Evolutionary conservation across 2,113 vertebrate genomes (phyloP).

Genomic region (Apistogramma diplotaenia): DNA sequence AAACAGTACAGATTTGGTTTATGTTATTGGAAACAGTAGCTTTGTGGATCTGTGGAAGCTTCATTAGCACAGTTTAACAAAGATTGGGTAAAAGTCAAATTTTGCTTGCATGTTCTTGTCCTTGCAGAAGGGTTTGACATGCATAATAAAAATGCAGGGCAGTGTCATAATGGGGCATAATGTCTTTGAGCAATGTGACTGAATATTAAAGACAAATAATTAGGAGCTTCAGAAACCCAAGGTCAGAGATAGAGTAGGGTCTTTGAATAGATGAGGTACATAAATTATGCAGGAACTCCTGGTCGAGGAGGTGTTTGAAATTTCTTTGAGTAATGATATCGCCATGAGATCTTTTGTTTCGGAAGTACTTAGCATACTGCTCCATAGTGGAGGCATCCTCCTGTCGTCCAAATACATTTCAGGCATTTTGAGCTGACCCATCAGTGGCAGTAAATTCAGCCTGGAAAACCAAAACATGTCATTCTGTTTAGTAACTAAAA

Average conservation of each 20-base stretch:
- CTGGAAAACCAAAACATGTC: not conserved
- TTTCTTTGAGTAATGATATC: slow-evolving; percentile 26
- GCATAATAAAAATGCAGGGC: not conserved
- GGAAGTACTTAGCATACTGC: not conserved
- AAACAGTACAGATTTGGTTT: no score
- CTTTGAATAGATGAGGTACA: slow-evolving; percentile 24
- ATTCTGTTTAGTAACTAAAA: not conserved
- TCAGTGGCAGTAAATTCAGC: not conserved
- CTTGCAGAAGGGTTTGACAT: not conserved
- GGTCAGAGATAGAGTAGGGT: slow-evolving; percentile 31
- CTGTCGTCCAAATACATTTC: not conserved
- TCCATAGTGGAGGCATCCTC: not conserved
- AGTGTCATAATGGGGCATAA: not conserved
- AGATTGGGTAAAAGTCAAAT: not conserved
- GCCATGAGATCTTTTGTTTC: not conserved
- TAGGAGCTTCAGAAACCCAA: slow-evolving; percentile 20
- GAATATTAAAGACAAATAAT: slow-evolving; percentile 50
- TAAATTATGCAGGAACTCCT: slow-evolving; percentile 41
- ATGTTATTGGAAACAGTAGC: not conserved
- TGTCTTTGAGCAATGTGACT: slow-evolving; percentile 12
- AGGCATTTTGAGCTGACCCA: not conserved
- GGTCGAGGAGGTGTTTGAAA: slow-evolving; percentile 42
- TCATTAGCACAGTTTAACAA: not conserved
- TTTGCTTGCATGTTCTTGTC: not conserved
- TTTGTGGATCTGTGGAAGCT: not conserved